phyloP scores from a whole-genome alignment of 2,888 invertebrate genomes.

The Orgyia antiqua region DNA sequence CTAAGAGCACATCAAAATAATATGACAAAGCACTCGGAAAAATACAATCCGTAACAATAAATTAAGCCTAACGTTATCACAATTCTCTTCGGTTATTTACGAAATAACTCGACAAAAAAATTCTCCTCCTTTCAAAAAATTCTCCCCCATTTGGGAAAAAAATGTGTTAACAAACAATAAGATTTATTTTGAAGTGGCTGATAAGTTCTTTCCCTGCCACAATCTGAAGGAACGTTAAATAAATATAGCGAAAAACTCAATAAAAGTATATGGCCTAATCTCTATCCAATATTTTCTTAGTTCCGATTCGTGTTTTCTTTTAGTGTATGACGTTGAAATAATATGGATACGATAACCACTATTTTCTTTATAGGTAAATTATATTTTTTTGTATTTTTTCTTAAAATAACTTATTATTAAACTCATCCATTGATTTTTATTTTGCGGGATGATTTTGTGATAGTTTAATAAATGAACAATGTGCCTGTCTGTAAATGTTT shows the following conservation, averaged over 20 bases:
- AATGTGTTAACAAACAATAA: slow-evolving; percentile 75
- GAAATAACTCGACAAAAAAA: slow-evolving; percentile 15
- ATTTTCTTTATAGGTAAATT: no score
- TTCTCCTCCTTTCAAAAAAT: neutral
- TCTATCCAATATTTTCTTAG: slow-evolving; percentile 76
- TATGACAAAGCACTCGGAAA: slow-evolving; percentile 34
- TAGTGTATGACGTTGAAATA: slow-evolving; percentile 21
- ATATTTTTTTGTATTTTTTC: neutral
- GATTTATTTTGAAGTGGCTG: slow-evolving; percentile 66
- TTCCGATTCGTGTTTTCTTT: slow-evolving; percentile 67
- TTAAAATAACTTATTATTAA: no score
- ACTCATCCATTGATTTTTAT: no score
- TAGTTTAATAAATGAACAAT: neutral
- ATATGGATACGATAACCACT: slow-evolving; percentile 36
- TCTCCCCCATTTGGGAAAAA: slow-evolving; percentile 24
- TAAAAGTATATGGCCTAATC: slow-evolving; percentile 77
- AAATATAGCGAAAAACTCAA: slow-evolving; percentile 73
- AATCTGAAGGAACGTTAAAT: slow-evolving; percentile 61
- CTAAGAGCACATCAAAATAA: slow-evolving; percentile 23
- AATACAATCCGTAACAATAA: slow-evolving; percentile 47
- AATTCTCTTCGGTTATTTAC: slow-evolving; percentile 50
- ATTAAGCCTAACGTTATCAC: slow-evolving; percentile 55
- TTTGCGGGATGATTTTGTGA: neutral
- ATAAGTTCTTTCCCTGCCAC: slow-evolving; percentile 53
- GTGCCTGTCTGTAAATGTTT: no score